Evolutionary conservation across 2,113 vertebrate species (phyloP), one percentile per base, ranked within the genome.

Genomic region (Colius striatus): DNA sequence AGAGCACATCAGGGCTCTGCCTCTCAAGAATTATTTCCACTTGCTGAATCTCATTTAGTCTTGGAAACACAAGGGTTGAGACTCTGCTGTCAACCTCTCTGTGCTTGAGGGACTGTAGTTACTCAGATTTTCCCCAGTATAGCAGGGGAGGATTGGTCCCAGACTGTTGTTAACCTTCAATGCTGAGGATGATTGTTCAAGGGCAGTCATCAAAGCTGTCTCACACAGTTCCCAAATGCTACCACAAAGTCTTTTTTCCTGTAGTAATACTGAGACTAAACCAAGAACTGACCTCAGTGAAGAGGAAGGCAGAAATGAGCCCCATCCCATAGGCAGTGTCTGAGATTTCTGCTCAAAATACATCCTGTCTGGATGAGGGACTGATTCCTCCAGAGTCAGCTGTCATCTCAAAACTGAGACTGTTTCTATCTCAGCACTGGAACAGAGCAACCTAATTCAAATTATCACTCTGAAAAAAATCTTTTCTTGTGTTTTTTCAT

Each of bases 41-140:
- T 95, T 84, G 72, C 92, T 93, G 96, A 82, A 75, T 78, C 50
- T 96, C 76, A 36, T 74, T 90, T 86, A 81, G 88, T 43, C 57
- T 61, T 86, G 65, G 53, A 91, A 79, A 10, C 65, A 73, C 41
- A 50, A 81, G 54, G 32, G 55, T 29, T 88, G 79, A 94, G 92
- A 47, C 51, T 78, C 25, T 73, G 75, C 71, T 90, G 83, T 62
- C 72, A 80, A 4, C 25, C 45, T n/a, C 54, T 43, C 79, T 63
- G 70, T 29, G 43, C 65, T 10, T 45, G 62, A 30, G 57, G 34
- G 38, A 29, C 76, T 63, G 38, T 5, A 74, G 78, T 25, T 84
- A 62, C 67, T 54, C 60, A 36, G 54, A 22, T 82, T 75, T 75
- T 65, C 74, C 4, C 66, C 70, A 57, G 19, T 79, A 22, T 15